Evolutionary conservation across 1,140 invertebrate species (phyloP), one percentile per base, ranked within the genome.

Genomic region (Polyergus mexicanus): DNA sequence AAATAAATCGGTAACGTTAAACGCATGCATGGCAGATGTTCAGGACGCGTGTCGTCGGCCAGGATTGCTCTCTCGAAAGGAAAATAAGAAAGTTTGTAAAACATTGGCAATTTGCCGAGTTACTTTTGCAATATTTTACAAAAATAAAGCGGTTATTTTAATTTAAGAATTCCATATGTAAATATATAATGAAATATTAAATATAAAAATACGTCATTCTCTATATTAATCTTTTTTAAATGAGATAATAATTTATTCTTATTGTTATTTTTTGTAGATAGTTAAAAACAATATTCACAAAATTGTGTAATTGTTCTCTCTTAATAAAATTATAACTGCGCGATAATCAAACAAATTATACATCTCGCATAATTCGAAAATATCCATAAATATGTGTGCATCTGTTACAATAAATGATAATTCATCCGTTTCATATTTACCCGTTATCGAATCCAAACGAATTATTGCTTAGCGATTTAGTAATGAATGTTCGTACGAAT

Each of bases 1-100:
- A 90, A 90, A 90, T 90, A 90, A 88, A 88, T 83, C 58, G 13
- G 13, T 56, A 25, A 11, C 6, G 86, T 89, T 87, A 87, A 51
- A 89, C 80, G 72, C 68, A 63, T 62, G 51, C 25, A 35, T 13
- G 11, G 62, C 85, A 89, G 80, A 90, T 89, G 89, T 74, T 75
- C n/a, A 19, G 35, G 41, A 77, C 62, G 47, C n/a, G 19, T 85
- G 74, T 77, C 47, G n/a, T 68, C 47, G 62, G 6, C 38, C 22
- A 28, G 22, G 47, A 71, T 54, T 84, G 58, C 44, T 62, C 60
- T 75, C 28, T 69, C 25, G 51, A 72, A 89, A 85, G 58, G 62
- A 77, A 89, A 89, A 90, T 58, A 88, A 22, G 25, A 41, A 5
- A 41, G 62, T 84, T 86, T 87, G 51, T 58, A 58, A 89, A 80